These are phyloP conservation scores for Lanius ludovicianus DNA, from an alignment of 2,113 vertebrate genomes.

Conservation along the genomic window DNA sequence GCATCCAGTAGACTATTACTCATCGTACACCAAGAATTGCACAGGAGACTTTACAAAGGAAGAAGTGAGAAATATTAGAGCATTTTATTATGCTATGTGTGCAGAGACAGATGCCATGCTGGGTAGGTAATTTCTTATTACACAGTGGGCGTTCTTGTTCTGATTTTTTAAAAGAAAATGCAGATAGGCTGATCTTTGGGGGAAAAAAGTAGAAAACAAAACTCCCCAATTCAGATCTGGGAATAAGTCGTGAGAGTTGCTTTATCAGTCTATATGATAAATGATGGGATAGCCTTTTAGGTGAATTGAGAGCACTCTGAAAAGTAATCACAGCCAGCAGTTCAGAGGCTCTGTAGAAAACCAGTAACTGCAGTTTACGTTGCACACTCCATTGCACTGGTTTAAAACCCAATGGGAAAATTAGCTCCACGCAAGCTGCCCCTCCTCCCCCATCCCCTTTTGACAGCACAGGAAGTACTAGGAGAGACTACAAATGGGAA, in stretches of 20 bases:
- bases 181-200: neutral
- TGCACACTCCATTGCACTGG: neutral
- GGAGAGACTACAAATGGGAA: neutral
- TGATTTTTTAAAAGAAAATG: neutral
- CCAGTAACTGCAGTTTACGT: neutral
- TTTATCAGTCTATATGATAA: neutral
- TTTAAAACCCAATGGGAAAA: neutral
- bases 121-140: conserved; percentile 75
- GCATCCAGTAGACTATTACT: conserved; percentile 93
- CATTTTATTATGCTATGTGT: conserved; percentile 97
- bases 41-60: conserved; percentile 85
- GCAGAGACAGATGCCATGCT: conserved; percentile 95
- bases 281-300: neutral
- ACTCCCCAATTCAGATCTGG: neutral
- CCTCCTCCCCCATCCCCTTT: neutral
- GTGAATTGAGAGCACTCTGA: neutral
- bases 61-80: conserved; percentile 87
- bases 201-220: neutral
- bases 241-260: neutral
- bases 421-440: neutral
- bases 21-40: conserved; percentile 94
- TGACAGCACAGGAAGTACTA: neutral
- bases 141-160: neutral
- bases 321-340: neutral
- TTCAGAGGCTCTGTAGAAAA: neutral